These are phyloP conservation scores for Antheraea pernyi DNA, from an alignment of 1,140 invertebrate species.

Conservation along the genomic window DNA sequence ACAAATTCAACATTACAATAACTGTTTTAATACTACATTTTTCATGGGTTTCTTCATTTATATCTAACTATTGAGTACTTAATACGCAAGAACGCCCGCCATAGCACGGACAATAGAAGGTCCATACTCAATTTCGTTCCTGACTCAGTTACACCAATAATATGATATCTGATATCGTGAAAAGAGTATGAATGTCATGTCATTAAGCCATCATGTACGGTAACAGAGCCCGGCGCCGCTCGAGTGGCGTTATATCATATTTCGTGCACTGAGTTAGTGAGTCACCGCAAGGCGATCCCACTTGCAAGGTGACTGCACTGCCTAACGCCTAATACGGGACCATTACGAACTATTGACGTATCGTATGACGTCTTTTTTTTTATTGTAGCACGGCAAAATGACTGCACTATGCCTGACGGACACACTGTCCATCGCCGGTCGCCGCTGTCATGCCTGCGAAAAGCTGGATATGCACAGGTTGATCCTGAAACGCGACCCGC, in stretches of 20 bases:
- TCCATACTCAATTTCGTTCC: neutral
- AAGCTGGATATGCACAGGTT: too few relatives aligned
- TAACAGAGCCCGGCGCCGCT: conserved; percentile 9
- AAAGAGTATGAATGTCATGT: conserved; percentile 4
- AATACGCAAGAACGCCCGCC: neutral
- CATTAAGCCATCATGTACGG: conserved; percentile 1
- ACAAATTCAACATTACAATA: too few relatives aligned
- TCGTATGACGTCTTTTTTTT: conserved; percentile 22
- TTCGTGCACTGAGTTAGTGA: conserved; percentile 25
- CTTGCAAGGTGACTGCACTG: conserved; percentile 43
- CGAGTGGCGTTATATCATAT: conserved; percentile 29
- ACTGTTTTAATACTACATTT: too few relatives aligned
- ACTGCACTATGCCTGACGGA: too few relatives aligned
- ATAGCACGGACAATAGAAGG: neutral
- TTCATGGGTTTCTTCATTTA: neutral
- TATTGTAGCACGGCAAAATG: too few relatives aligned
- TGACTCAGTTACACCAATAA: neutral
- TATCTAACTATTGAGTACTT: neutral
- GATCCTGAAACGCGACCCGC: too few relatives aligned
- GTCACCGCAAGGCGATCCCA: conserved; percentile 47
- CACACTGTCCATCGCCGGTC: too few relatives aligned
- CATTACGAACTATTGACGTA: conserved; percentile 22
- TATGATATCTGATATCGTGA: neutral
- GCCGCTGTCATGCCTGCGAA: too few relatives aligned
- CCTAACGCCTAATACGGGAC: conserved; percentile 23